These are phyloP conservation scores for Achlya flavicornis DNA, from an alignment of 2,888 invertebrate species.

Conservation along the genomic window DNA sequence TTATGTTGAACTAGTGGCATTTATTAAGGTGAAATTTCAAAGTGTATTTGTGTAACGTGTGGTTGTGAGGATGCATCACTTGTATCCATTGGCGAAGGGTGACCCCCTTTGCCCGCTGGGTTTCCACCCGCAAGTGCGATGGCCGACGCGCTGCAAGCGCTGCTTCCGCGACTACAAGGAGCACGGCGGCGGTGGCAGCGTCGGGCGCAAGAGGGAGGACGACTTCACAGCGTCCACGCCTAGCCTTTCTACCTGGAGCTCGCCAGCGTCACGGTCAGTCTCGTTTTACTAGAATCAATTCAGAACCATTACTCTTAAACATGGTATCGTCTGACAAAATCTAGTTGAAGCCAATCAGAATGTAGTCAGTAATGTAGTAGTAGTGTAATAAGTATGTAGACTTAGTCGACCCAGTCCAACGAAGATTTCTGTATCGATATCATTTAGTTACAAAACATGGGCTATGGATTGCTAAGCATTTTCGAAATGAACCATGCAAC, in stretches of 20 bases:
- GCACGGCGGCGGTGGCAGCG: slow-evolving; percentile 86
- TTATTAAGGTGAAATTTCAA: slow-evolving; percentile 66
- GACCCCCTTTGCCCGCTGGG: slow-evolving; percentile 96
- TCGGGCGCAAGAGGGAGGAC: slow-evolving; percentile 88
- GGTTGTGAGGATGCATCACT: slow-evolving; percentile 86
- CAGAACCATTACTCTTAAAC: background rate
- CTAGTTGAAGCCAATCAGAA: too few species aligned
- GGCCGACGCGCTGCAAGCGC: slow-evolving; percentile 96
- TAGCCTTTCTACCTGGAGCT: slow-evolving; percentile 87
- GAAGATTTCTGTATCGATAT: too few species aligned
- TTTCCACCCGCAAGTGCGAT: slow-evolving; percentile 96
- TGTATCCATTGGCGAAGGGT: slow-evolving; percentile 91
- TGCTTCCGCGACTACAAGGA: slow-evolving; percentile 97
- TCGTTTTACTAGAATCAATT: too few species aligned
- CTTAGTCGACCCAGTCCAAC: too few species aligned
- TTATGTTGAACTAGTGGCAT: slow-evolving; percentile 57
- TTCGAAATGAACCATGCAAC: too few species aligned
- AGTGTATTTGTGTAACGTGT: slow-evolving; percentile 72
- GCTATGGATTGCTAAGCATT: too few species aligned
- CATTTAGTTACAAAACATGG: too few species aligned
- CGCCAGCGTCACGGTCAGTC: slow-evolving; percentile 83
- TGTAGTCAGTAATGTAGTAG: too few species aligned
- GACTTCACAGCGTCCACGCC: slow-evolving; percentile 90
- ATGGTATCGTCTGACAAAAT: background rate
- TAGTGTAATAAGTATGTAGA: too few species aligned